Base-by-base conservation (phyloP, 1,140 invertebrate genomes). In the Chlorops oryzae region DNA sequence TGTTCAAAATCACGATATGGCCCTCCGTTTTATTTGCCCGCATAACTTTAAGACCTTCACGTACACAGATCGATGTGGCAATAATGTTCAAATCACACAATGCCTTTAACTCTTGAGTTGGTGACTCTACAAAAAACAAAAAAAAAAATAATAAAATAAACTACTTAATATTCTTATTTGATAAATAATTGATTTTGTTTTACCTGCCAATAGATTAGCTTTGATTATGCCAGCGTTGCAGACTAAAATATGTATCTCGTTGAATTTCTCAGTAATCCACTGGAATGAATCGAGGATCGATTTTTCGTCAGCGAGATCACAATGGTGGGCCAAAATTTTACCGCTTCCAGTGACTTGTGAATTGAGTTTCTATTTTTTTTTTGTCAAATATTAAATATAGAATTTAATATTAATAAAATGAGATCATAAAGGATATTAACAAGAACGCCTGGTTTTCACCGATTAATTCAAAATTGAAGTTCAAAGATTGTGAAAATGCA, bases 21-120 rank as follows among this genome's bases (percentile, higher is more conserved):
- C 71, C 67, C 1, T 13, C 15, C 2, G 17, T 32, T 56, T 38
- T 59, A 10, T 10, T 47, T 5, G 46, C 66, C 25, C 59, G 59
- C 81, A 84, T 84, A 3, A 75, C 71, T 48, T 76, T 73, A 0
- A 82, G 59, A 7, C 77, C 63, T 59, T 82, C 78, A 24, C 76
- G 67, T 5, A 80, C 73, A 43, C 78, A 80, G 15, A 80, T 69
- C 34, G 74, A 73, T 3, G 81, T 62, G 2, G 72, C 79, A 4
- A 82, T 57, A 3, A 83, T 78, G 68, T 84, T 84, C 3, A 82
- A 73, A 52, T 83, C 75, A 27, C 83, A 64, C 1, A 70, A 51
- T 25, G 66, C 59, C 52, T 59, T 65, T 6, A 71, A 61, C 17
- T 71, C 69, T 50, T 63, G 59, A 3, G 60, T 61, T 2, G 57